A percentile compares a stretch with the other conserved stretches of the same genome.
These are phyloP conservation scores for Caenorhabditis panamensis DNA, from an alignment of 2,888 invertebrate genomes.

Conservation along the genomic window DNA sequence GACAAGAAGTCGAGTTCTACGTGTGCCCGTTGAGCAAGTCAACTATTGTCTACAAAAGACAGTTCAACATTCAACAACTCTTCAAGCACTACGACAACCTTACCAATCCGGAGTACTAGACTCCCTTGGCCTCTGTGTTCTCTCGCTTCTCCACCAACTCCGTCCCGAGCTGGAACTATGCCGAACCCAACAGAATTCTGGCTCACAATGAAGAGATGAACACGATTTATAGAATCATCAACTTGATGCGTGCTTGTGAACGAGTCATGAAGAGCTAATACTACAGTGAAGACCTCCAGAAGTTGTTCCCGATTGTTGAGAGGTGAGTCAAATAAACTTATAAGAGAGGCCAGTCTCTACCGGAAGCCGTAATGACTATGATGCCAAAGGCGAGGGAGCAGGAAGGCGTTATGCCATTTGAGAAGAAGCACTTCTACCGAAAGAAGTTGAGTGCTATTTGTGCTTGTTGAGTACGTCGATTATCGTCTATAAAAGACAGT, in stretches of 20 bases:
- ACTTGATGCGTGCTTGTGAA: conserved; percentile 96
- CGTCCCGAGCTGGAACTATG: conserved; percentile 99
- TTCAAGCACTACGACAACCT: conserved; percentile 88
- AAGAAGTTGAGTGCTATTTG: too few species aligned
- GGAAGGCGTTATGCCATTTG: conserved; percentile 87
- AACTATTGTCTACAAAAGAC: conserved; percentile 96
- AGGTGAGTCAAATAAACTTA: conserved; percentile 37
- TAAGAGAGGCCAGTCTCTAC: conserved; percentile 88
- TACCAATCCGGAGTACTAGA: conserved; percentile 86
- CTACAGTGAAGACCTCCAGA: conserved; percentile 90
- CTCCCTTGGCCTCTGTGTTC: conserved; percentile 96
- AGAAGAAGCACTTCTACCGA: conserved; percentile 95
- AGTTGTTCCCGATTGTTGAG: conserved; percentile 93
- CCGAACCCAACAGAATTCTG: conserved; percentile 94
- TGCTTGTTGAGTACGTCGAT: conserved; percentile 87
- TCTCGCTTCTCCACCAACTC: conserved; percentile 99
- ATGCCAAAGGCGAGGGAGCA: conserved; percentile 83
- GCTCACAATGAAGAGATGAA: conserved; percentile 99
- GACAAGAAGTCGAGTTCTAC: conserved; percentile 92
- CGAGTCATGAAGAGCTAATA: conserved; percentile 81
- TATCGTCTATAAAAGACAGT: conserved; percentile 53
- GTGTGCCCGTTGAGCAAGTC: conserved; percentile 94
- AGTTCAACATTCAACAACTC: conserved; percentile 94
- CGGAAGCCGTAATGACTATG: conserved; percentile 99
- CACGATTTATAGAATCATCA: conserved; percentile 97